phyloP scores from a whole-genome alignment of 2,113 vertebrate genomes.

The Saimiri boliviensis region DNA sequence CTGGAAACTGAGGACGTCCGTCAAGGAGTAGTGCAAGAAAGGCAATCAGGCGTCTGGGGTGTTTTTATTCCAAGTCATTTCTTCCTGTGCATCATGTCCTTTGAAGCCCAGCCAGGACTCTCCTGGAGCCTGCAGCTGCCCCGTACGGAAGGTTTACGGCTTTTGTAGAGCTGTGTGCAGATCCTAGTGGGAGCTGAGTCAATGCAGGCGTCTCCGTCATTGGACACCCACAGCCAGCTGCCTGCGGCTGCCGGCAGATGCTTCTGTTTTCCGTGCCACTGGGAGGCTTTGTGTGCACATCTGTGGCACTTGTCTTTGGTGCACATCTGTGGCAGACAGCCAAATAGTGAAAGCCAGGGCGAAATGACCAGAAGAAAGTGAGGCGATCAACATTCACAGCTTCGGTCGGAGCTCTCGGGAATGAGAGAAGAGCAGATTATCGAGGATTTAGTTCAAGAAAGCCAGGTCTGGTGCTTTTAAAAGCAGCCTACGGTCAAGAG shows the following conservation, averaged over 20 bases:
- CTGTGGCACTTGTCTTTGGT: slow-evolving; percentile 46
- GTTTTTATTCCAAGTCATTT: background rate
- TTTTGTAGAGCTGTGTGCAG: slow-evolving; percentile 39
- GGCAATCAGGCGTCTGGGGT: background rate
- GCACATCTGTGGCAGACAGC: slow-evolving; percentile 41
- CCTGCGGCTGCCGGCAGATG: slow-evolving; percentile 62
- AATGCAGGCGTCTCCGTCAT: background rate
- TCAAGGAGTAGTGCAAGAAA: background rate
- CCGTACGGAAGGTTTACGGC: slow-evolving; percentile 24
- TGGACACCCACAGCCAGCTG: slow-evolving; percentile 66
- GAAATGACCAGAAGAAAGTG: background rate
- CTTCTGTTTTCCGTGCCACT: slow-evolving; percentile 54
- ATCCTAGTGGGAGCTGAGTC: slow-evolving; percentile 7
- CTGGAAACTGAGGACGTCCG: background rate
- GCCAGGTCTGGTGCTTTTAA: background rate
- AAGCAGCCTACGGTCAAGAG: background rate
- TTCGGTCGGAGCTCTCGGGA: background rate
- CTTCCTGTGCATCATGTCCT: background rate
- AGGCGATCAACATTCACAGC: background rate
- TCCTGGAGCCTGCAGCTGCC: background rate
- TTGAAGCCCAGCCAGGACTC: slow-evolving; percentile 59
- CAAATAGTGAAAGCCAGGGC: slow-evolving; percentile 15
- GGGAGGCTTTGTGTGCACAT: slow-evolving; percentile 47
- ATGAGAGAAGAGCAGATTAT: background rate
- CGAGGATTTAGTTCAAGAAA: background rate